Base-by-base conservation (phyloP, 2,797 vertebrate species). In the Macropodus opercularis region DNA sequence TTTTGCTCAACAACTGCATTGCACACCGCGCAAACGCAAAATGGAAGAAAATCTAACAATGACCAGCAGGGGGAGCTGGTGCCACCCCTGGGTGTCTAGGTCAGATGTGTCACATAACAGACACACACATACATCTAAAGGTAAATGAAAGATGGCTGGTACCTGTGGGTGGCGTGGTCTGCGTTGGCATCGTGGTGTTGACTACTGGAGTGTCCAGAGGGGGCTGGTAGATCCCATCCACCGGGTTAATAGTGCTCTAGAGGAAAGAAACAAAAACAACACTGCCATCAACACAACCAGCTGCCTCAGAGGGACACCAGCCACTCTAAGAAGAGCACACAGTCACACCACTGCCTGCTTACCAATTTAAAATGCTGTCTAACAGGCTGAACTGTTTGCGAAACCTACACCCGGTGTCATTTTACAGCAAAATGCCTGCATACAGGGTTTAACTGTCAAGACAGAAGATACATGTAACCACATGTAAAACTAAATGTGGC, bases 171-270 rank as follows among this genome's bases (percentile, higher is more conserved):
- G 96, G 91, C 75, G 94, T 94, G 18, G 94, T 94, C 85, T 98
- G 96, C 64, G 96, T 98, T 91, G 97, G 97, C 98, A 99, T 99
- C 9, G 93, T 85, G 31, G 88, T 84, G 92, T 91, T 92, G 89
- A 94, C 92, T 89, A 93, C 93, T 18, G 93, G 79, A 8, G 91
- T 85, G 69, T 96, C 96, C 92, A 97, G 90, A 77, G 94, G 92
- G 72, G 95, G 95, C 80, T 97, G 96, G 79, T 94, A 98, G 52
- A 98, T 92, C 69, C 96, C 96, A 93, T 99, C 98, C 90, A 99
- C 95, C 4, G 98, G 98, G 90, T 99, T 99, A 78, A 99, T 99
- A 85, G 98, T 98, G 90, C 98, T 99, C 97, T 99, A 75, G 15
- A 72, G 55, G 55, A 68, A 69, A 82, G 43, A 82, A 82, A 73